phyloP scores from a whole-genome alignment of 1,140 invertebrate genomes.

The Micrasema longulum region DNA sequence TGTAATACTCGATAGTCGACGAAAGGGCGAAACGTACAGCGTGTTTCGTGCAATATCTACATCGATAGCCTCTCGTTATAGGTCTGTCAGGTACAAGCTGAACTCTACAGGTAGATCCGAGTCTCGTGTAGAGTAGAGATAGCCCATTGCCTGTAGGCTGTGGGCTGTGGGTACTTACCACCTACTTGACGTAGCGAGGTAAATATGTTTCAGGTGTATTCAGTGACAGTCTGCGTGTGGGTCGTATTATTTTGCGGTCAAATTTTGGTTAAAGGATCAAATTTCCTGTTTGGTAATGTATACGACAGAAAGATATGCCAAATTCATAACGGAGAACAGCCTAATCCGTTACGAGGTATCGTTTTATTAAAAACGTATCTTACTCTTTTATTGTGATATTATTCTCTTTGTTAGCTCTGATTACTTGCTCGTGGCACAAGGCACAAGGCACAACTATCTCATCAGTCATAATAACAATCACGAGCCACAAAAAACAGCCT shows the following conservation, averaged over 20 bases:
- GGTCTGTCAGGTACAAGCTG: neutral
- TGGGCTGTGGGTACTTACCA: too few species aligned
- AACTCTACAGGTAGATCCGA: constrained; percentile 10
- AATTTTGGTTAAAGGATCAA: constrained; percentile 51
- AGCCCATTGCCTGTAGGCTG: too few species aligned
- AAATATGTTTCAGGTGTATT: constrained; percentile 26
- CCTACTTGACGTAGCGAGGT: too few species aligned
- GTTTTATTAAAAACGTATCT: constrained; percentile 6
- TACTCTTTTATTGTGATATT: too few species aligned
- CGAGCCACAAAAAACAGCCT: constrained; percentile 1
- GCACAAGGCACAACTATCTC: too few species aligned
- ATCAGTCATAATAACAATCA: neutral
- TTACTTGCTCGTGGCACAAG: too few species aligned
- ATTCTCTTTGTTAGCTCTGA: too few species aligned
- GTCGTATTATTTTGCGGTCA: constrained; percentile 50
- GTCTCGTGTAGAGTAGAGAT: constrained; percentile 2
- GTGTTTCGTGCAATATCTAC: neutral
- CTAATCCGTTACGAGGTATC: constrained; percentile 17
- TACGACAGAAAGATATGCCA: constrained; percentile 31
- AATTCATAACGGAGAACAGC: constrained; percentile 23
- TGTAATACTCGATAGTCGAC: too few species aligned
- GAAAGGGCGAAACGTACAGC: neutral
- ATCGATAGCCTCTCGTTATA: neutral
- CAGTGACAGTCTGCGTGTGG: constrained; percentile 31
- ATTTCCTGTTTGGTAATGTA: constrained; percentile 49